Percentiles rank a stretch among this genome's conserved stretches.
These are phyloP conservation scores for Zygaena filipendulae DNA, from an alignment of 2,888 invertebrate genomes.

Conservation along the genomic window DNA sequence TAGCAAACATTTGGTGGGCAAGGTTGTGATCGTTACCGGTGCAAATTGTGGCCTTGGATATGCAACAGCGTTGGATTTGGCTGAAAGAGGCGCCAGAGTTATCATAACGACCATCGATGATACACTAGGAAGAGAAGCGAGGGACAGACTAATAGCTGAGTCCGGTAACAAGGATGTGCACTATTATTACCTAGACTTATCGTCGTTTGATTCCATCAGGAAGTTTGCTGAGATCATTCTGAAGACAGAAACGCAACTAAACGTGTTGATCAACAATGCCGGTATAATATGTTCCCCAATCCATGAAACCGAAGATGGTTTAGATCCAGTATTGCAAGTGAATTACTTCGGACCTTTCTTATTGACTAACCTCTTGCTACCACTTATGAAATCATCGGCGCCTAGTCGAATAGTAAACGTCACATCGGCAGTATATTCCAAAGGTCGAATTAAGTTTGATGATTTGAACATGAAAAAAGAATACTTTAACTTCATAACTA, in stretches of 20 bases:
- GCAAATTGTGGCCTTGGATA: slow-evolving; percentile 33
- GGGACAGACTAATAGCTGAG: slow-evolving; percentile 16
- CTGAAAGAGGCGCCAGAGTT: slow-evolving; percentile 28
- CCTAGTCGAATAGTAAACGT: slow-evolving; percentile 46
- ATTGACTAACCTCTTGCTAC: slow-evolving; percentile 67
- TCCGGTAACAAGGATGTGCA: slow-evolving; percentile 19
- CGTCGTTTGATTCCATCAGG: slow-evolving; percentile 30
- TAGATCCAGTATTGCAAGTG: slow-evolving; percentile 65
- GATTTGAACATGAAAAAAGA: slow-evolving; percentile 20
- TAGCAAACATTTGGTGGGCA: slow-evolving; percentile 14
- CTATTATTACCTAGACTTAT: slow-evolving; percentile 23
- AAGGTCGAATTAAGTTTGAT: slow-evolving; percentile 19
- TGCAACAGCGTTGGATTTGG: slow-evolving; percentile 32
- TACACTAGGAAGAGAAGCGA: slow-evolving; percentile 21
- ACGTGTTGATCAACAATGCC: slow-evolving; percentile 54
- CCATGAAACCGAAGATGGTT: slow-evolving; percentile 60
- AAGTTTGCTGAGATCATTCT: slow-evolving; percentile 50
- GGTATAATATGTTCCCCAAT: slow-evolving; percentile 23
- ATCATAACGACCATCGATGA: slow-evolving; percentile 34
- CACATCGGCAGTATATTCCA: slow-evolving; percentile 53
- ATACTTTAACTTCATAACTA: slow-evolving; percentile 15
- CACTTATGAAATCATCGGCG: slow-evolving; percentile 26
- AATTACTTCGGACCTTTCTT: slow-evolving; percentile 71
- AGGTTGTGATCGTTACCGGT: slow-evolving; percentile 20
- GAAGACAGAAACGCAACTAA: slow-evolving; percentile 26